A percentile compares a stretch with the other conserved stretches of the same genome.
Conservation (phyloP, 2,888 invertebrate genomes). For the Trichopria drosophilae region DNA sequence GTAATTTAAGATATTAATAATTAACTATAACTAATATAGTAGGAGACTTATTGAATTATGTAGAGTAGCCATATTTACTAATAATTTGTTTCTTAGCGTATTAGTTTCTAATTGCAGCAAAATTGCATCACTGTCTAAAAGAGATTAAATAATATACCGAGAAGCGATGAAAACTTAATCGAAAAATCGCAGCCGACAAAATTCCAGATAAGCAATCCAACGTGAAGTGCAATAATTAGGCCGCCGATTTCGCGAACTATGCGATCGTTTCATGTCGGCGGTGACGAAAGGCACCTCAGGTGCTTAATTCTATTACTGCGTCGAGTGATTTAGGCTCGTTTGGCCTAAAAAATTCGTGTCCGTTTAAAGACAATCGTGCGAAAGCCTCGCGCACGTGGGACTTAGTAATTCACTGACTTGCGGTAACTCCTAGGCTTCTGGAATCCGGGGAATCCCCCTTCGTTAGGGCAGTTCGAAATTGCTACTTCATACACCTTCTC, state of each 20-base stretch:
- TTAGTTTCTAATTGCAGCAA: too few relatives aligned
- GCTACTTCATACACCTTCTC: constrained; percentile 19
- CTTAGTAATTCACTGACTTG: constrained; percentile 13
- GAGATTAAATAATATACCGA: constrained; percentile 16
- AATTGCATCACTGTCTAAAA: too few relatives aligned
- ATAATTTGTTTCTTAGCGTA: too few relatives aligned
- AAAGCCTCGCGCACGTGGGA: constrained; percentile 27
- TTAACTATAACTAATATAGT: too few relatives aligned
- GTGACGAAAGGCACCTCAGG: too few relatives aligned
- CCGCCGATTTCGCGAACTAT: too few relatives aligned
- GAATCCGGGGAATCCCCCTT: constrained; percentile 47
- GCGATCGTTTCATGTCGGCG: too few relatives aligned
- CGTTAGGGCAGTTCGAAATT: constrained; percentile 44
- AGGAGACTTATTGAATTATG: too few relatives aligned
- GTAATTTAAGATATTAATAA: too few relatives aligned
- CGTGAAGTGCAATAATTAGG: not conserved
- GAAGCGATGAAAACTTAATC: constrained; percentile 20
- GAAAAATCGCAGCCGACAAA: too few relatives aligned
- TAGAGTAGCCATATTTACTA: too few relatives aligned
- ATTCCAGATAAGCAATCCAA: not conserved
- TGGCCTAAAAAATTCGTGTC: constrained; percentile 23
- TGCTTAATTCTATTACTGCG: constrained; percentile 36
- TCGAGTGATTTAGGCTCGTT: constrained; percentile 20
- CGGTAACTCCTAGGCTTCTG: constrained; percentile 20
- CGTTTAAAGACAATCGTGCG: constrained; percentile 34